phyloP scores from a whole-genome alignment of 2,797 vertebrate species.

The Psittacula echo region DNA sequence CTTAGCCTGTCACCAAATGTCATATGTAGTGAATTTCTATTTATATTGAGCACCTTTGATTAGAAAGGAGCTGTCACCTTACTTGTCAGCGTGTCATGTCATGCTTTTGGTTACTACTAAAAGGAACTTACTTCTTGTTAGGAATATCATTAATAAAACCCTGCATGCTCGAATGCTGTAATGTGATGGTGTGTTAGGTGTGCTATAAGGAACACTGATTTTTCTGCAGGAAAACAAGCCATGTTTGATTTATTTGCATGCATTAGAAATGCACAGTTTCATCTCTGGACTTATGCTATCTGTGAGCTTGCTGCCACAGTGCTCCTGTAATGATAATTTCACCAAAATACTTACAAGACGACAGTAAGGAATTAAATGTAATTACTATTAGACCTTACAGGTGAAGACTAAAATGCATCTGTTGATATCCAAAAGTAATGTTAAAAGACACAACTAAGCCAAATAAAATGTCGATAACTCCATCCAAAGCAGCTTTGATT shows the following conservation, averaged over 20 bases:
- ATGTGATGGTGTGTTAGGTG: neutral
- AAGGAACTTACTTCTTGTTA: slow-evolving; percentile 9
- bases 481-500: neutral
- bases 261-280: neutral
- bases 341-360: neutral
- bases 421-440: neutral
- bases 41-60: neutral
- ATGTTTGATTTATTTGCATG: neutral
- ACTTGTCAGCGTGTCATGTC: slow-evolving; percentile 41
- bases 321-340: neutral
- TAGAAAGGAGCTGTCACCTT: slow-evolving; percentile 42
- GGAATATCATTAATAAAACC: slow-evolving; percentile 4
- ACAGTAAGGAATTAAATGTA: neutral
- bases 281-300: neutral
- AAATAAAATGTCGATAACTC: neutral
- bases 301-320: neutral
- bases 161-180: neutral
- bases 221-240: neutral
- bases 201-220: neutral
- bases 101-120: slow-evolving; percentile 28
- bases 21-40: neutral
- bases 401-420: neutral
- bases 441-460: neutral
- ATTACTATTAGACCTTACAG: neutral
- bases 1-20: neutral